Percentiles rank a stretch among this genome's conserved stretches.
phyloP scores from a whole-genome alignment of 2,797 vertebrate species.

The Lycodopsis pacificus region DNA sequence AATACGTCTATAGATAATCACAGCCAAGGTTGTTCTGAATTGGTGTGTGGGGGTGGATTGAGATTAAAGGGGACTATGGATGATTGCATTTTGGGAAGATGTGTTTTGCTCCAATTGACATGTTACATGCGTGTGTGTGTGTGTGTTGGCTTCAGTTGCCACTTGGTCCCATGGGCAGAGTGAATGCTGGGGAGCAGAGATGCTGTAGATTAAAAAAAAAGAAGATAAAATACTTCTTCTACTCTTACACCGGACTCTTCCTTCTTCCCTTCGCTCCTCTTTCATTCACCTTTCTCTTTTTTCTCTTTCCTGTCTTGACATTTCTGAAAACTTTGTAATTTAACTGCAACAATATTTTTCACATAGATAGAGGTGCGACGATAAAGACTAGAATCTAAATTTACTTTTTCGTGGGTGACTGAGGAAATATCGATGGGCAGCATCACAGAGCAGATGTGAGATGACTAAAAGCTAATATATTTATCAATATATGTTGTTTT shows the following conservation, averaged over 20 bases:
- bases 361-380: slow-evolving; percentile 2
- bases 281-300: not conserved
- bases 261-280: too few relatives aligned
- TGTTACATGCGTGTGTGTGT: slow-evolving; percentile 22
- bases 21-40: slow-evolving; percentile 47
- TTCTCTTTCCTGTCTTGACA: not conserved
- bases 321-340: not conserved
- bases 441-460: not conserved
- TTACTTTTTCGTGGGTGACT: not conserved
- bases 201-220: slow-evolving; percentile 16
- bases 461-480: not conserved
- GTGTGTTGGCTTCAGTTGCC: slow-evolving; percentile 13
- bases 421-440: not conserved
- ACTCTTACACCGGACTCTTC: not conserved
- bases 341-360: not conserved
- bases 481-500: too few relatives aligned
- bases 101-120: slow-evolving; percentile 42
- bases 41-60: slow-evolving; percentile 33
- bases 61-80: slow-evolving; percentile 54
- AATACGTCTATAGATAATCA: slow-evolving; percentile 55
- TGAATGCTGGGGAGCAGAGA: slow-evolving; percentile 17
- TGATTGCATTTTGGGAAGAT: slow-evolving; percentile 53
- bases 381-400: not conserved
- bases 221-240: not conserved
- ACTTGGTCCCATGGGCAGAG: slow-evolving; percentile 10